These are phyloP conservation scores for Littorina saxatilis DNA, from an alignment of 1,140 invertebrate species.

Conservation along the genomic window DNA sequence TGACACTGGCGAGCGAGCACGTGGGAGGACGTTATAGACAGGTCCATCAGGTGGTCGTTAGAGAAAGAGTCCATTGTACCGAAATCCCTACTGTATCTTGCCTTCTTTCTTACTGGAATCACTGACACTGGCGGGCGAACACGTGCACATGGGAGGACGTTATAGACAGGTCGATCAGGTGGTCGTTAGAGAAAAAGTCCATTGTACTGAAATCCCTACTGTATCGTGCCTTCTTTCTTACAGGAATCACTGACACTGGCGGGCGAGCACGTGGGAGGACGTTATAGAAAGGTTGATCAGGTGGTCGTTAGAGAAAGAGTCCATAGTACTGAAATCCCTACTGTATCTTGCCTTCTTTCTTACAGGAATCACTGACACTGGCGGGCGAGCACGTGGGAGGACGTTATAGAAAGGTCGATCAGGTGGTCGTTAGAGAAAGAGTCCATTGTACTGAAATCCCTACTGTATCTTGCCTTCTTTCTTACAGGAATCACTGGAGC, in stretches of 20 bases:
- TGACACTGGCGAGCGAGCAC: slow-evolving; percentile 42
- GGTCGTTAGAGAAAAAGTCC: background rate
- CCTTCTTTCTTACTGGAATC: slow-evolving; percentile 55
- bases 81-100: too few species aligned
- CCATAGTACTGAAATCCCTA: too few species aligned
- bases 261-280: background rate
- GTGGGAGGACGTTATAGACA: slow-evolving; percentile 56
- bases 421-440: background rate
- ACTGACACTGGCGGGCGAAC: slow-evolving; percentile 36
- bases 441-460: too few species aligned
- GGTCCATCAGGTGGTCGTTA: background rate
- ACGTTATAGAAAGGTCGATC: slow-evolving; percentile 28
- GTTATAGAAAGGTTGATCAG: background rate
- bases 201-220: too few species aligned
- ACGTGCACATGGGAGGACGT: slow-evolving; percentile 59
- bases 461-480: too few species aligned
- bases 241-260: too few species aligned
- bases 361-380: slow-evolving; percentile 57
- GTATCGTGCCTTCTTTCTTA: too few species aligned
- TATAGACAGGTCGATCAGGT: background rate
- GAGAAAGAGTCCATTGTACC: too few species aligned
- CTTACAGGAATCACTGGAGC: slow-evolving; percentile 55
- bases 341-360: too few species aligned
- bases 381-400: slow-evolving; percentile 51
- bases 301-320: background rate